These are phyloP conservation scores for Thomomys bottae DNA, from an alignment of 2,113 vertebrate genomes.

Conservation along the genomic window DNA sequence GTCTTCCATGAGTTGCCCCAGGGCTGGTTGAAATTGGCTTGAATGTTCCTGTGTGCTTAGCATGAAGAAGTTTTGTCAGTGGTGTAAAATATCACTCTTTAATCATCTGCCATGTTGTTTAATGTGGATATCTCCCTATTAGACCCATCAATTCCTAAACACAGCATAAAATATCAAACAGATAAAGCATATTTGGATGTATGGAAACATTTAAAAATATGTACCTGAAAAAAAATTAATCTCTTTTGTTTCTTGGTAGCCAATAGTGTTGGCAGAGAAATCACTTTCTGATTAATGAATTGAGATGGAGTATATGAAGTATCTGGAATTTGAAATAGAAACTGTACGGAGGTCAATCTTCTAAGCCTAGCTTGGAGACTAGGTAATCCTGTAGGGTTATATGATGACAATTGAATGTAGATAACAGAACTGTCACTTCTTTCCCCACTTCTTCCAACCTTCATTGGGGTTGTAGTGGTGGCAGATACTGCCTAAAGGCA, in stretches of 20 bases:
- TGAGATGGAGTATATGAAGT: neutral
- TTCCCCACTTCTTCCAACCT: neutral
- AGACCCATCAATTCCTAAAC: neutral
- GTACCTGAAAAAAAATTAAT: neutral
- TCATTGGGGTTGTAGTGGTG: neutral
- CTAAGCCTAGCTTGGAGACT: rapidly evolving
- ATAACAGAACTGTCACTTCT: neutral
- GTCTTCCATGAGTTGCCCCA: neutral
- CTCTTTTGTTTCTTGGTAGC: rapidly evolving
- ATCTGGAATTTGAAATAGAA: neutral
- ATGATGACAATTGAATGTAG: neutral
- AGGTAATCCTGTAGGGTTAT: neutral
- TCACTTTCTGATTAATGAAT: neutral
- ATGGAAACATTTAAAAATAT: neutral
- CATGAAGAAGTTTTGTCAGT: neutral
- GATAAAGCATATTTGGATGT: neutral
- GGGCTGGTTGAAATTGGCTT: neutral
- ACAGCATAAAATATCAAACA: neutral
- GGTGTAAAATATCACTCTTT: neutral
- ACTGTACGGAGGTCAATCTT: neutral
- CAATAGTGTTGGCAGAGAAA: neutral
- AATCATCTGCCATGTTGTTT: neutral
- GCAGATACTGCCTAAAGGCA: neutral
- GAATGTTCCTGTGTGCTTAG: neutral
- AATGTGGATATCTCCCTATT: neutral